Conservation (phyloP, 2,797 vertebrate genomes). For the Aeoliscus strigatus region DNA sequence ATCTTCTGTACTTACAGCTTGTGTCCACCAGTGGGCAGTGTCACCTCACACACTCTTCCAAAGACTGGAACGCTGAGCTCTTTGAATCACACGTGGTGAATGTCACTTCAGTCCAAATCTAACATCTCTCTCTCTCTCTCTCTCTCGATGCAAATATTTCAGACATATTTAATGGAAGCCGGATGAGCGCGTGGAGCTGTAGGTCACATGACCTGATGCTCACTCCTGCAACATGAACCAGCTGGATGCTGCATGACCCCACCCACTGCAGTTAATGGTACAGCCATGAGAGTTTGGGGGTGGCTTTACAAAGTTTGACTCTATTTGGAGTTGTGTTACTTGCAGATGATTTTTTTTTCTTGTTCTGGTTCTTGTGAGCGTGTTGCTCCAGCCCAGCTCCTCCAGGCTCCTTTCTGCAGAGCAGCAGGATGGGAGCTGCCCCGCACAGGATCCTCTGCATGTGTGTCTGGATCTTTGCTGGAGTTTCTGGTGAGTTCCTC, state of each 20-base stretch:
- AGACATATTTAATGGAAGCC: too few relatives aligned
- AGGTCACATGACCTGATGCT: constrained; percentile 8
- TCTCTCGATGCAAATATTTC: too few relatives aligned
- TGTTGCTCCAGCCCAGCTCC: constrained; percentile 20
- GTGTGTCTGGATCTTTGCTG: constrained; percentile 21
- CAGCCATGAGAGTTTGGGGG: constrained; percentile 30
- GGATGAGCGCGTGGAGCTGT: too few relatives aligned
- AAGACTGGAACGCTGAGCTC: too few relatives aligned
- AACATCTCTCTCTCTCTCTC: too few relatives aligned
- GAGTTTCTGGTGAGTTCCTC: constrained; percentile 38
- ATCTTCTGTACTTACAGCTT: constrained; percentile 14
- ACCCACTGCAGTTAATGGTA: constrained; percentile 25
- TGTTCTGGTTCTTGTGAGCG: constrained; percentile 5
- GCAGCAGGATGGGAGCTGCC: constrained; percentile 58
- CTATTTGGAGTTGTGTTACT: constrained; percentile 53
- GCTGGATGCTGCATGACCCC: constrained; percentile 38
- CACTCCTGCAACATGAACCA: constrained; percentile 3
- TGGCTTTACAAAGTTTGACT: constrained; percentile 45
- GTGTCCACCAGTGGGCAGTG: constrained; percentile 40
- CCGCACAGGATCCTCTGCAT: constrained; percentile 29
- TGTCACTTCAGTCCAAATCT: too few relatives aligned
- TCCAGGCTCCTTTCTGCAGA: constrained; percentile 37
- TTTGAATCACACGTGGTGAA: too few relatives aligned
- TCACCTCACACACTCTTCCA: constrained; percentile 15
- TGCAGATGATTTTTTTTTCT: constrained; percentile 23